These are phyloP conservation scores for Epinephelus awoara DNA, from an alignment of 2,797 vertebrate species.

Conservation along the genomic window DNA sequence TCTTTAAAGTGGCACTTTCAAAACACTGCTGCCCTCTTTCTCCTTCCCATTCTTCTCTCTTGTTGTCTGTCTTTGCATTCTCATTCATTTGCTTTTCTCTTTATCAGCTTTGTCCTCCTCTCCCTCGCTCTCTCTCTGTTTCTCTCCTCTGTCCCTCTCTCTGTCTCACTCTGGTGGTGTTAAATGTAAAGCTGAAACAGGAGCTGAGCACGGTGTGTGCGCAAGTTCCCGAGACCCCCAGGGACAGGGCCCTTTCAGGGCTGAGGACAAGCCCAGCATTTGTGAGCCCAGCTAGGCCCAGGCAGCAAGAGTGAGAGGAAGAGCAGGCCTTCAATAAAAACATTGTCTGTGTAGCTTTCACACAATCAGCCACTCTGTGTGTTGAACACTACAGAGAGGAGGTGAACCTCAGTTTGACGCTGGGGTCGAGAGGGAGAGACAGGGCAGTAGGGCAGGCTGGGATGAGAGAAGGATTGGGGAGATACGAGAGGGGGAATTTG, in stretches of 20 bases:
- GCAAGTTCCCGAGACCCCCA: conserved; percentile 71
- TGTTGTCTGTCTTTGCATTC: conserved; percentile 46
- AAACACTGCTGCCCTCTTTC: conserved; percentile 44
- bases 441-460: conserved; percentile 68
- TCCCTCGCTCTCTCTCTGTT: conserved; percentile 28
- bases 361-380: conserved; percentile 85
- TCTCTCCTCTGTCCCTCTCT: conserved; percentile 51
- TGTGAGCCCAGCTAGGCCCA: conserved; percentile 80
- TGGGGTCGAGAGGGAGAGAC: conserved; percentile 57
- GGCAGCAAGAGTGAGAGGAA: conserved; percentile 86
- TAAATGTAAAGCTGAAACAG: conserved; percentile 91
- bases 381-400: conserved; percentile 57
- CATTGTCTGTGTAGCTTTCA: conserved; percentile 86
- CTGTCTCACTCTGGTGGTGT: conserved; percentile 78
- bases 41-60: conserved; percentile 18
- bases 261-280: conserved; percentile 86
- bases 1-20: conserved; percentile 49
- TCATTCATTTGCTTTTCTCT: conserved; percentile 42
- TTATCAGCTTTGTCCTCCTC: conserved; percentile 40
- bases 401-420: conserved; percentile 62
- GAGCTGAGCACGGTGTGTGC: conserved; percentile 81
- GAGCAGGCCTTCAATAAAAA: conserved; percentile 90
- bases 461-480: conserved; percentile 50
- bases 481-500: conserved; percentile 29
- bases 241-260: conserved; percentile 85